Base-by-base conservation (phyloP, 2,888 invertebrate species). In the Aporophyla lueneburgensis region DNA sequence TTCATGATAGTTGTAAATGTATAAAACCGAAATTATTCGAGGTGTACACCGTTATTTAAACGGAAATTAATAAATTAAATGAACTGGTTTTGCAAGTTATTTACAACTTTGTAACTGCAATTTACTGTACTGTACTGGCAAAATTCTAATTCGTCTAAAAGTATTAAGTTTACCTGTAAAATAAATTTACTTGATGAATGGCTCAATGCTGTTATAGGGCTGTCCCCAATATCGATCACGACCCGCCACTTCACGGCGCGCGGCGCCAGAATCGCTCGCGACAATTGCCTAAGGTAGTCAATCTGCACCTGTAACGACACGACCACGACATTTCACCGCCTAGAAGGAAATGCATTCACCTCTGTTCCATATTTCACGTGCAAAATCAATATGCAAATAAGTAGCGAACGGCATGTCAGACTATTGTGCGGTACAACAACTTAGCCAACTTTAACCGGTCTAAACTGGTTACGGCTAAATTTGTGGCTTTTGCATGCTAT, bases 401-500 rank as follows among this genome's bases (percentile, higher is more conserved):
- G 90, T 91, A 90, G 88, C 90, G 89, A 91, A 88, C 89, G 87
- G 89, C 91, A 90, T 88, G 85, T 92, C 90, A 92, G 87, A 76
- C 91, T 89, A 90, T 93, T 92, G 88, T 88, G 89, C 90, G 87
- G 88, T 89, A 90, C 90, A 91, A 90, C 91, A 92, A 93, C 91
- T 93, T 92, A 90, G 89, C 91, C 89, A 93, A 94, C 93, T 94
- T 93, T 90, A 92, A 91, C 92, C 90, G 89, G 93, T 92, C 70
- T 88, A 84, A 87, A 81, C 87, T 83, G 84, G 88, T 85, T 88
- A 85, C 80, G 24, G 88, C 89, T 92, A 93, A 96, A 96, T 95
- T 95, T 95, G 95, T 95, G 93, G 95, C 93, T 91, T 95, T 93
- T 93, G 93, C 93, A 92, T 93, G 92, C 93, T 94, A 95, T 95